These are phyloP conservation scores for Diaphora mendica DNA, from an alignment of 2,888 invertebrate genomes.

Conservation along the genomic window DNA sequence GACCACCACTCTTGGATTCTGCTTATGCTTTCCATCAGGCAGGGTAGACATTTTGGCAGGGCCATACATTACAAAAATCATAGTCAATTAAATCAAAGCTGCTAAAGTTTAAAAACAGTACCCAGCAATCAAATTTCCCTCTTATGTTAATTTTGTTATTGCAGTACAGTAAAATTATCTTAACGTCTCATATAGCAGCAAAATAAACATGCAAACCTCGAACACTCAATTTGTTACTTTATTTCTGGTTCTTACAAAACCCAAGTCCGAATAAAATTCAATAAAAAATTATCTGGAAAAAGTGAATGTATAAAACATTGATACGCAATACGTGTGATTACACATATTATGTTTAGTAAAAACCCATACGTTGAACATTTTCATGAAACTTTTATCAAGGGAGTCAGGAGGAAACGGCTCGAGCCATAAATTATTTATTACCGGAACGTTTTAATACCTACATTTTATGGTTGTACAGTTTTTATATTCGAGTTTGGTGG, in stretches of 20 bases:
- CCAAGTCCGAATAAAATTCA: slow-evolving; percentile 37
- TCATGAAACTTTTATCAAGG: slow-evolving; percentile 62
- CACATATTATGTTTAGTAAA: slow-evolving; percentile 45
- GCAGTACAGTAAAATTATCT: not conserved
- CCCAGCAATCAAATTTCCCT: not conserved
- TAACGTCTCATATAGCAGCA: not conserved
- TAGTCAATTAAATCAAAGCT: not conserved
- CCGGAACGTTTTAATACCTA: slow-evolving; percentile 59
- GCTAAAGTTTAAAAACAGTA: not conserved
- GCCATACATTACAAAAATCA: too few species aligned
- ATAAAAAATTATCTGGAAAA: slow-evolving; percentile 43
- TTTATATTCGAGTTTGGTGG: slow-evolving; percentile 53
- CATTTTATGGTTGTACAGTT: slow-evolving; percentile 55
- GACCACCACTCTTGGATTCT: too few species aligned
- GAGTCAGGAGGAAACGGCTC: slow-evolving; percentile 41
- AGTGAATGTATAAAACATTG: slow-evolving; percentile 39
- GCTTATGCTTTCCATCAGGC: too few species aligned
- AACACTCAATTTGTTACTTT: slow-evolving; percentile 12
- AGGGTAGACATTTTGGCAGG: too few species aligned
- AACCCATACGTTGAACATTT: slow-evolving; percentile 53
- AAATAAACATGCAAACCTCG: slow-evolving; percentile 3
- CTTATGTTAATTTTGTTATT: not conserved
- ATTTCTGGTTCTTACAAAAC: slow-evolving; percentile 7
- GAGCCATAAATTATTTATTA: slow-evolving; percentile 62
- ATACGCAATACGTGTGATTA: slow-evolving; percentile 53